Percentiles rank a stretch among this genome's conserved stretches.
phyloP scores from a whole-genome alignment of 30 jellyfish, hydroid and myxozoan species.

The Aurelia sp. region DNA sequence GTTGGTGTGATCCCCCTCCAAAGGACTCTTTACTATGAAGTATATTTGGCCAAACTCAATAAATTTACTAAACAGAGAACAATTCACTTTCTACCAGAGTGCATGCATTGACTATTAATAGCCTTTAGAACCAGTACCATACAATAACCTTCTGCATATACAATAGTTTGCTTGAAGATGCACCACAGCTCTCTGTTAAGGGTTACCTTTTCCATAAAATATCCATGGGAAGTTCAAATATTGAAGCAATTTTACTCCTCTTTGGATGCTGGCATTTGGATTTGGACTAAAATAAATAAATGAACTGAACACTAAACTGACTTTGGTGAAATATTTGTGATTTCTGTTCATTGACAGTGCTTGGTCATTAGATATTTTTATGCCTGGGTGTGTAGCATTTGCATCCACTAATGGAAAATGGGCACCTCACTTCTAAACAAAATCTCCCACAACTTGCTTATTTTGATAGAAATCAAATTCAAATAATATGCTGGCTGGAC shows the following conservation, averaged over 20 bases:
- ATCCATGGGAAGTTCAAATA: slow-evolving; percentile 18
- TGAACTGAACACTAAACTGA: too few species aligned
- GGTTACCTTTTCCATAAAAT: not conserved
- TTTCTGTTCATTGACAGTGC: not conserved
- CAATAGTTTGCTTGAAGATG: not conserved
- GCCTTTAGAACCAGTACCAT: too few species aligned
- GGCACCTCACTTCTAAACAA: slow-evolving; percentile 72
- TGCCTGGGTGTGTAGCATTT: slow-evolving; percentile 1
- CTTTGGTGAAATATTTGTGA: slow-evolving; percentile 46
- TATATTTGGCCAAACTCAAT: too few species aligned
- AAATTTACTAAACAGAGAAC: too few species aligned
- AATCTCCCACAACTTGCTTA: slow-evolving; percentile 65
- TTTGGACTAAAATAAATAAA: too few species aligned
- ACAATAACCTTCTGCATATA: not conserved
- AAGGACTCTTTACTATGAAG: too few species aligned
- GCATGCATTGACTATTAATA: too few species aligned
- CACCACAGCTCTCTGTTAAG: not conserved
- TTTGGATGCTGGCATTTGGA: slow-evolving; percentile 36
- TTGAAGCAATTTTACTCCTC: slow-evolving; percentile 11
- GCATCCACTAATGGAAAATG: slow-evolving; percentile 28
- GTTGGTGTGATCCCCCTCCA: too few species aligned
- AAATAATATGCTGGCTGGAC: too few species aligned
- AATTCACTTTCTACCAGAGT: too few species aligned
- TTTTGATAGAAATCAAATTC: too few species aligned
- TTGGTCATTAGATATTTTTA: not conserved